A percentile compares a stretch with the other conserved stretches of the same genome.
These are phyloP conservation scores for Leptinotarsa rubiginosa DNA, from an alignment of 2,888 invertebrate genomes.

Conservation along the genomic window DNA sequence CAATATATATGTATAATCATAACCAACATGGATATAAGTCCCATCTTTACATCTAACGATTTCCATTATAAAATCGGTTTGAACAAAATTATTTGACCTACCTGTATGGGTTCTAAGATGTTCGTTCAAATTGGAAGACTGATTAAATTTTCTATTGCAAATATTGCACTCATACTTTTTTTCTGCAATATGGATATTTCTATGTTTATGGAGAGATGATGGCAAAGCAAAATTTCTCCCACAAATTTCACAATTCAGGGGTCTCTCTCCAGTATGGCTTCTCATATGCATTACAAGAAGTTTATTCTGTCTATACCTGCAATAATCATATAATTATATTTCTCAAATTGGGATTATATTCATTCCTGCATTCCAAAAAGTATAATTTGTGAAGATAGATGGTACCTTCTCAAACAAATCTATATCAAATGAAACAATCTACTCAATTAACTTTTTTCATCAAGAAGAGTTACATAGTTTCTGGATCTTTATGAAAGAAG, in stretches of 20 bases:
- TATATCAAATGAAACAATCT: no score
- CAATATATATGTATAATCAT: no score
- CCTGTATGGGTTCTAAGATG: constrained; percentile 63
- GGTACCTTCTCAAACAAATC: no score
- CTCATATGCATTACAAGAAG: constrained; percentile 61
- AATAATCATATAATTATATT: constrained; percentile 26
- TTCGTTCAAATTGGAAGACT: constrained; percentile 60
- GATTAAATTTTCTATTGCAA: constrained; percentile 62
- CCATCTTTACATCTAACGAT: neutral
- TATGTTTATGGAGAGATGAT: constrained; percentile 63
- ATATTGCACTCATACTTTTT: constrained; percentile 61
- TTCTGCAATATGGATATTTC: constrained; percentile 58
- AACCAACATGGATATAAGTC: no score
- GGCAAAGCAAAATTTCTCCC: constrained; percentile 61
- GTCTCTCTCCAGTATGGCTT: constrained; percentile 63
- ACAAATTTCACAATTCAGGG: constrained; percentile 63
- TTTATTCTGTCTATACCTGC: constrained; percentile 62
- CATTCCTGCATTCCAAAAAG: no score
- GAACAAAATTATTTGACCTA: constrained; percentile 35
- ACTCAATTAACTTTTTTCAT: no score
- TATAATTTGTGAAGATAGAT: no score
- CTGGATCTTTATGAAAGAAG: no score
- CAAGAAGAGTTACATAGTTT: no score
- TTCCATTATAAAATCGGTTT: neutral
- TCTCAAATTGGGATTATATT: no score